A percentile compares a stretch with the other conserved stretches of the same genome.
Evolutionary conservation across 2,797 vertebrate species (phyloP).

Genomic region (Onychomys arenicola): DNA sequence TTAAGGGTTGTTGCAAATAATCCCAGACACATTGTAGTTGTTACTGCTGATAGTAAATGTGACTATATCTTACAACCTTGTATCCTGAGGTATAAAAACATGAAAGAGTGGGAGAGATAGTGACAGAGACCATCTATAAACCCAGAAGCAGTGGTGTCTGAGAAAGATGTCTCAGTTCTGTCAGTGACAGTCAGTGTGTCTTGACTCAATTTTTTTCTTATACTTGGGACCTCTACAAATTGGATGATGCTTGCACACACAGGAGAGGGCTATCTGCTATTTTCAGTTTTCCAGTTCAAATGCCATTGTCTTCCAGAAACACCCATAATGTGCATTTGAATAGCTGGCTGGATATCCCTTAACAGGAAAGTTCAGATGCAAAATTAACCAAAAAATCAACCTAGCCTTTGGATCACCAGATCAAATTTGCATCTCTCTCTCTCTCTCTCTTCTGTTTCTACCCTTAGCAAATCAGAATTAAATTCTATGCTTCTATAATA

Average conservation of each 20-base stretch:
- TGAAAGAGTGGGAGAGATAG: not conserved
- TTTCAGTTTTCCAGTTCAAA: not conserved
- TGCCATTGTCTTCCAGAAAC: not conserved
- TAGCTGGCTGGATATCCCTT: not conserved
- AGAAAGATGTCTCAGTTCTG: not conserved
- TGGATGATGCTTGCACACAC: not conserved
- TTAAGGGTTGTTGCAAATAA: conserved; percentile 51
- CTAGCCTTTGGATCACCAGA: not conserved
- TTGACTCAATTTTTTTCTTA: not conserved
- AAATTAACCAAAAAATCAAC: not conserved
- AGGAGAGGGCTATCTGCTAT: rapidly evolving
- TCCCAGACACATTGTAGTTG: conserved; percentile 16
- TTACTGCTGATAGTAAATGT: conserved; percentile 31
- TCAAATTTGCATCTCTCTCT: no score
- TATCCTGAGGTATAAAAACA: not conserved
- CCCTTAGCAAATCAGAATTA: not conserved
- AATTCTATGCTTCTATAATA: not conserved
- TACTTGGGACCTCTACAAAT: not conserved
- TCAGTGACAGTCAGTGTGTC: not conserved
- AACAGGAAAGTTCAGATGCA: not conserved
- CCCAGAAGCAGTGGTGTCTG: not conserved
- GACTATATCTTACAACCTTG: not conserved
- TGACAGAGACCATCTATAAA: not conserved
- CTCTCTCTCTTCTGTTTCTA: not conserved
- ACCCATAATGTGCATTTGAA: not conserved